Conservation (phyloP, 2,797 vertebrate species). For the Falco concolor region DNA sequence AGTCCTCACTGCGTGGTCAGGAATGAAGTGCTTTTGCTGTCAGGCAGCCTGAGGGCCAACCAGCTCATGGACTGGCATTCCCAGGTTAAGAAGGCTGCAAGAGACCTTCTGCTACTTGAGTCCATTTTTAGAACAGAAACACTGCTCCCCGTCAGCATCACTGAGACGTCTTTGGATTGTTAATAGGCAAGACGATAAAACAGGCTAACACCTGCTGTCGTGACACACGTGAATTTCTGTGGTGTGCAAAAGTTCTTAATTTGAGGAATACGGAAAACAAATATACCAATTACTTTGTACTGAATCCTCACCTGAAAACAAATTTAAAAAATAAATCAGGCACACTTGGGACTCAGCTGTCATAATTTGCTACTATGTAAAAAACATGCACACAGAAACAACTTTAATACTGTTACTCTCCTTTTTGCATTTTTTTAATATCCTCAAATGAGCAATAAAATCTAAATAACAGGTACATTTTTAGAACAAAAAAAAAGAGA, state of each 20-base stretch:
- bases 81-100: background rate
- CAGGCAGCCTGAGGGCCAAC: background rate
- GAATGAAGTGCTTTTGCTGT: background rate
- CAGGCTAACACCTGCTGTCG: background rate
- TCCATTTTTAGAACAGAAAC: constrained; percentile 44
- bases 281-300: background rate
- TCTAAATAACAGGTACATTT: background rate
- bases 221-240: background rate
- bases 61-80: background rate
- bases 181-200: background rate
- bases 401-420: background rate
- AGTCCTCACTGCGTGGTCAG: background rate
- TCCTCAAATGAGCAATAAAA: background rate
- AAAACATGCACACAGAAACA: background rate
- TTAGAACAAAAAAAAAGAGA: background rate
- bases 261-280: background rate
- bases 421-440: background rate
- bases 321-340: background rate
- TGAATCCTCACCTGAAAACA: background rate
- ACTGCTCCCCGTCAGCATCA: background rate
- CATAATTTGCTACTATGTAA: background rate
- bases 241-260: background rate
- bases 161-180: background rate
- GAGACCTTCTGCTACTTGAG: background rate
- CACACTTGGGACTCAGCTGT: background rate